Percentiles rank a stretch among this genome's conserved stretches.
Conservation (phyloP, 1,140 invertebrate species). For the Lycorma delicatula region DNA sequence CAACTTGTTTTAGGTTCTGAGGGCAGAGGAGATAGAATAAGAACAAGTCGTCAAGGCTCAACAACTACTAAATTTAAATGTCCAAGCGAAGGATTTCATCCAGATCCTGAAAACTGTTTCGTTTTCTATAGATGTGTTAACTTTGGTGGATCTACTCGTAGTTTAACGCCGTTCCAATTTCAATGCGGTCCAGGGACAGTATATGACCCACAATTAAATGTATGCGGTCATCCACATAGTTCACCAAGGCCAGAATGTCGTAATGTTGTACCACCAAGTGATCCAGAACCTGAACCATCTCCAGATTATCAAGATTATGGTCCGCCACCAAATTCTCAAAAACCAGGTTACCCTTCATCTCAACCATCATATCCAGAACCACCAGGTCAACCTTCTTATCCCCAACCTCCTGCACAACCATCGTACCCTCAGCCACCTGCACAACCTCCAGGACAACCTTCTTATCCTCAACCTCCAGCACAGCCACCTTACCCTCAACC, state of each 20-base stretch:
- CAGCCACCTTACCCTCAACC: neutral
- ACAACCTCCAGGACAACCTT: conserved; percentile 3
- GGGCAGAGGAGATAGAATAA: neutral
- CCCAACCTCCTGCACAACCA: neutral
- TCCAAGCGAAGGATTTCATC: conserved; percentile 46
- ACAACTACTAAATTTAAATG: conserved; percentile 37
- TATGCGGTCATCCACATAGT: conserved; percentile 57
- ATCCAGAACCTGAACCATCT: conserved; percentile 16
- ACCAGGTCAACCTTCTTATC: neutral
- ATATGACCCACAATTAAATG: conserved; percentile 52
- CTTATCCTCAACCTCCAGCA: neutral
- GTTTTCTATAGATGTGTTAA: conserved; percentile 50
- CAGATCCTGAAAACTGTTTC: conserved; percentile 45
- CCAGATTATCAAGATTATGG: conserved; percentile 10
- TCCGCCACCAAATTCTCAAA: neutral
- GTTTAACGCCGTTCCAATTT: conserved; percentile 46
- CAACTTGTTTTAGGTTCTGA: neutral
- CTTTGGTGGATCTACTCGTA: conserved; percentile 28
- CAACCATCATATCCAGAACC: conserved; percentile 2
- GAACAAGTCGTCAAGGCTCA: neutral
- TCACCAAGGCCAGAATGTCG: conserved; percentile 47
- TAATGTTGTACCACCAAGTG: conserved; percentile 4
- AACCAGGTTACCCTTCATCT: neutral
- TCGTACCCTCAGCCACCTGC: neutral
- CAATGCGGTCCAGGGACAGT: conserved; percentile 61